Evolutionary conservation across 2,113 vertebrate genomes (phyloP), one percentile per base, ranked within the genome.

Genomic region (Desmodus rotundus): DNA sequence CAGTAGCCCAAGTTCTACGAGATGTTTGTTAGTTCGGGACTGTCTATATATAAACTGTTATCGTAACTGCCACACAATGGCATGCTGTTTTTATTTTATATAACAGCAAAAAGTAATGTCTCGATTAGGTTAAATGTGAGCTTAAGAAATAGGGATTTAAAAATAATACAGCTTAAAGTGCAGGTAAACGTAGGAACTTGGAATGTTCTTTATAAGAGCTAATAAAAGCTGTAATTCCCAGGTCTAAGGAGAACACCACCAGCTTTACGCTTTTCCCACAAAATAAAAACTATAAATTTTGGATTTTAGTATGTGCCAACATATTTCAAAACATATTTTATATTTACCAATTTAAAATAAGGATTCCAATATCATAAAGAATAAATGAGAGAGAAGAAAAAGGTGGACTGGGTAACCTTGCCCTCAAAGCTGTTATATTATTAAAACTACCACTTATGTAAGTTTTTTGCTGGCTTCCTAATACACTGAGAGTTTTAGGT

Each of bases 1-100:
- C 3, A 77, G 82, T 20, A 95, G 36, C 81, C 86, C 45, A 85
- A 80, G 47, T 89, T 91, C 41, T 61, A 56, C 77, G 94, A 77
- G 89, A 87, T 15, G 82, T 87, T 78, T 94, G 94, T 97, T 95
- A 94, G 95, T 73, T 96, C 95, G 65, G 94, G 94, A 93, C 58
- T 97, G 94, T 98, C 98, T 98, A 98, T 97, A 98, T 98, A 97
- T 98, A 98, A 98, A 98, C 97, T 97, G 70, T 95, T 95, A 98
- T 97, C 56, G 7, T 96, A 98, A 96, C 93, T 92, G 95, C 89
- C 96, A 98, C 97, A 98, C 97, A 97, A 97, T 92, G 97, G 97
- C 95, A 93, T 52, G 90, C 97, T 98, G 97, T 97, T 98, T 98
- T 98, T 98, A 96, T 98, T 98, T 98, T 97, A 95, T 90, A 47